These are phyloP conservation scores for Sternotherus odoratus DNA, from an alignment of 2,797 vertebrate species.

Conservation along the genomic window DNA sequence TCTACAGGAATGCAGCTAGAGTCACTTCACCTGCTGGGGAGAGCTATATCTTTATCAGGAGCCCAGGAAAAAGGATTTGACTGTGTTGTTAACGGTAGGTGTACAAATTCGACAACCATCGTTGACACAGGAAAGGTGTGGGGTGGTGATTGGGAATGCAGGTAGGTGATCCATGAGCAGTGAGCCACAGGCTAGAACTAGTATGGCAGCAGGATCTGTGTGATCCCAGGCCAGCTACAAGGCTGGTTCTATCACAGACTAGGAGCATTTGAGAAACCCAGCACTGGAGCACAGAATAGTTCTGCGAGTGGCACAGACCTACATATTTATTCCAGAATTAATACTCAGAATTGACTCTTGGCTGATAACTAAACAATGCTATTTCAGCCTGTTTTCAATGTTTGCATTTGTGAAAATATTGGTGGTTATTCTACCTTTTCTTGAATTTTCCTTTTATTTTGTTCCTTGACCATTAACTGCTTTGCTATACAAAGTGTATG, in stretches of 20 bases:
- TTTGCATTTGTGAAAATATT: background rate
- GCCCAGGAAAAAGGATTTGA: fast-evolving
- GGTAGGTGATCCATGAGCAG: background rate
- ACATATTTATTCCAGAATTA: background rate
- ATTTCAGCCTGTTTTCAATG: fast-evolving
- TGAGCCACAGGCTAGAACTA: background rate
- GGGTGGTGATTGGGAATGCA: background rate
- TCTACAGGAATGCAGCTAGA: background rate
- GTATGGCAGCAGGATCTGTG: background rate
- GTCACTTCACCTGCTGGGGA: background rate
- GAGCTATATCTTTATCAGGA: fast-evolving
- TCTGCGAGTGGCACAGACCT: background rate
- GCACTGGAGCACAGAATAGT: fast-evolving
- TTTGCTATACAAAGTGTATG: background rate
- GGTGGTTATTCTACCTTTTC: background rate
- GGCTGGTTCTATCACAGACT: background rate
- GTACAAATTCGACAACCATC: fast-evolving
- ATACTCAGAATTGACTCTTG: background rate
- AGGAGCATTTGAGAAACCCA: background rate
- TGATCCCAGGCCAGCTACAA: background rate
- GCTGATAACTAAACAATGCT: background rate
- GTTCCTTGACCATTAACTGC: background rate
- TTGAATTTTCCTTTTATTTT: background rate
- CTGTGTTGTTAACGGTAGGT: background rate
- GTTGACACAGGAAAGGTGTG: background rate